Evolutionary conservation across 2,113 vertebrate species (phyloP), one percentile per base, ranked within the genome.

Genomic region (Pyxicephalus adspersus): DNA sequence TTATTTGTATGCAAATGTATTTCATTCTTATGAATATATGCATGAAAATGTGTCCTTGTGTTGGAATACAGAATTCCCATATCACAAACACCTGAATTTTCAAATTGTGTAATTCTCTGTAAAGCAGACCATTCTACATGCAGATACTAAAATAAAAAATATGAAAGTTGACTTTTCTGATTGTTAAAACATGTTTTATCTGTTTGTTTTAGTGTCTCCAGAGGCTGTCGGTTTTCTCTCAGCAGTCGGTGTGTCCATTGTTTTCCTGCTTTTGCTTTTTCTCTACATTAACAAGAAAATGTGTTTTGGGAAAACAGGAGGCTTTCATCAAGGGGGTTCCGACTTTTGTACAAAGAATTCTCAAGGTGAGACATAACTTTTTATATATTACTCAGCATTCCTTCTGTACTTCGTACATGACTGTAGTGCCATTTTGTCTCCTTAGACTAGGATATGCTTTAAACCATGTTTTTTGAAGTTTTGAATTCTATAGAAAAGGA

Each of bases 221-320:
- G 98, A 99, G 89, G 96, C 97, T 84, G 92, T 98, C 87, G 98
- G 97, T 83, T 96, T 99, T 90, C 91, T 99, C 83, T 97, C 97
- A 38, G 97, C 96, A 70, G 93, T 98, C 0, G 96, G 95, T 1
- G 92, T 98, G 83, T 96, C 99, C 91, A 94, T 97, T 88, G 85
- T 98, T 89, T 93, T 99, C 82, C 93, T 99, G 94, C 91, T 97
- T 80, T 88, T 99, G 45, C 93, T 99, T 85, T 98, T 99, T 91
- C 92, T 98, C 84, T 99, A 96, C 90, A 94, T 98, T 90, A 98
- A 97, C 90, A 99, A 96, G 92, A 99, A 98, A 91, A 92, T 99
- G 91, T 94, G 95, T 67, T 94, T 96, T 73, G 96, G 97, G 88
- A 97, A 93, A 86, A 89, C 95, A 86, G 95, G 93, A 85, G 94